phyloP scores from a whole-genome alignment of 2,113 vertebrate genomes.

The Girardinichthys multiradiatus region DNA sequence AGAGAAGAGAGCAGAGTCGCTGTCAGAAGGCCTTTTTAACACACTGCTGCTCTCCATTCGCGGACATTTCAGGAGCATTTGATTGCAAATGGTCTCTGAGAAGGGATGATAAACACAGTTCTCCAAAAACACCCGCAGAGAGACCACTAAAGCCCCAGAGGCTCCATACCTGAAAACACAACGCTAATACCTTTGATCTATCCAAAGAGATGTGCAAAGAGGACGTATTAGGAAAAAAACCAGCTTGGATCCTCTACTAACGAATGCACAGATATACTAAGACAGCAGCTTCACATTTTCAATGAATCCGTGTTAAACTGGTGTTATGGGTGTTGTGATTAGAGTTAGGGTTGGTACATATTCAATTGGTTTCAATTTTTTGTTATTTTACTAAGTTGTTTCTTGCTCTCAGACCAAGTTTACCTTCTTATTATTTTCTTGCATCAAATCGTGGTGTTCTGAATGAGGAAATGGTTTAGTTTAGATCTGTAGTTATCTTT shows the following conservation, averaged over 20 bases:
- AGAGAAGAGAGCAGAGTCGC: slow-evolving; percentile 67
- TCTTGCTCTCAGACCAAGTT: neutral
- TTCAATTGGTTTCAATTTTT: slow-evolving; percentile 19
- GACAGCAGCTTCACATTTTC: slow-evolving; percentile 23
- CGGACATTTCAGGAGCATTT: slow-evolving; percentile 57
- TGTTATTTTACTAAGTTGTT: neutral
- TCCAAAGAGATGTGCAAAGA: slow-evolving; percentile 51
- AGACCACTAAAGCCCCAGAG: slow-evolving; percentile 55
- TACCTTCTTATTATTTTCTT: neutral
- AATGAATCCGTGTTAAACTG: slow-evolving; percentile 43
- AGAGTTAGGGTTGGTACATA: slow-evolving; percentile 8
- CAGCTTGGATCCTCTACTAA: slow-evolving; percentile 2
- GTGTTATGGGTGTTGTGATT: slow-evolving; percentile 13
- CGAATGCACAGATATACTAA: neutral
- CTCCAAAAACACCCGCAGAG: slow-evolving; percentile 57
- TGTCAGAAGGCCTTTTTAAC: slow-evolving; percentile 77
- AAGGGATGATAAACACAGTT: slow-evolving; percentile 64
- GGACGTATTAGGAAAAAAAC: slow-evolving; percentile 12
- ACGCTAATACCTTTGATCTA: slow-evolving; percentile 66
- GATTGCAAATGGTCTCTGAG: slow-evolving; percentile 50
- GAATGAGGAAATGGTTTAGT: neutral
- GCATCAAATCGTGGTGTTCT: neutral
- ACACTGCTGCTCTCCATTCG: slow-evolving; percentile 67
- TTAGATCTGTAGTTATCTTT: neutral
- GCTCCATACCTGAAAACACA: slow-evolving; percentile 66